These are phyloP conservation scores for Marmota flaviventris DNA, from an alignment of 2,113 vertebrate genomes.

Conservation along the genomic window DNA sequence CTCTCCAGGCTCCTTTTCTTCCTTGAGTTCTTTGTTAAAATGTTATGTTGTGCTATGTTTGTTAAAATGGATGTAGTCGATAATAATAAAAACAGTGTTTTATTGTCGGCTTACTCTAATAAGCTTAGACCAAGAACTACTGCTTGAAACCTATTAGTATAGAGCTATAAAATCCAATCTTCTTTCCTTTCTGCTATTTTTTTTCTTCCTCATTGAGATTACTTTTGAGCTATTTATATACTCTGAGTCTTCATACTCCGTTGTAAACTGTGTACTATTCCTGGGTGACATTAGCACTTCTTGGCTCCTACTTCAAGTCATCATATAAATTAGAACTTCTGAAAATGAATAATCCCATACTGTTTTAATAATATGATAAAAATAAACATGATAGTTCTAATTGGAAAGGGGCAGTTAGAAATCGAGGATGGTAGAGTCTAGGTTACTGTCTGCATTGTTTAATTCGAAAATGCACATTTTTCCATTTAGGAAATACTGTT, in stretches of 20 bases:
- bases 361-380: not conserved
- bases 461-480: constrained; percentile 7
- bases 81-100: not conserved
- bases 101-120: not conserved
- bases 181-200: not conserved
- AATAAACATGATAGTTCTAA: not conserved
- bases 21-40: not conserved
- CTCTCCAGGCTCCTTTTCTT: not conserved
- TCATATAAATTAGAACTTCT: not conserved
- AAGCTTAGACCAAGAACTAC: not conserved
- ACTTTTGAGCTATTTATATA: not conserved
- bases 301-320: not conserved
- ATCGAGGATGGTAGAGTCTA: not conserved
- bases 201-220: not conserved
- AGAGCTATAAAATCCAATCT: not conserved
- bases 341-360: not conserved
- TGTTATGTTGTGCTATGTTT: not conserved
- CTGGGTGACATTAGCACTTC: not conserved
- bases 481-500: not conserved
- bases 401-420: not conserved
- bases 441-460: not conserved
- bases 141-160: not conserved
- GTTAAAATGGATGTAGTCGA: not conserved
- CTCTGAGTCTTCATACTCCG: not conserved
- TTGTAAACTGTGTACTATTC: not conserved